phyloP scores from a whole-genome alignment of 2,113 vertebrate species.

The Odocoileus virginianus region DNA sequence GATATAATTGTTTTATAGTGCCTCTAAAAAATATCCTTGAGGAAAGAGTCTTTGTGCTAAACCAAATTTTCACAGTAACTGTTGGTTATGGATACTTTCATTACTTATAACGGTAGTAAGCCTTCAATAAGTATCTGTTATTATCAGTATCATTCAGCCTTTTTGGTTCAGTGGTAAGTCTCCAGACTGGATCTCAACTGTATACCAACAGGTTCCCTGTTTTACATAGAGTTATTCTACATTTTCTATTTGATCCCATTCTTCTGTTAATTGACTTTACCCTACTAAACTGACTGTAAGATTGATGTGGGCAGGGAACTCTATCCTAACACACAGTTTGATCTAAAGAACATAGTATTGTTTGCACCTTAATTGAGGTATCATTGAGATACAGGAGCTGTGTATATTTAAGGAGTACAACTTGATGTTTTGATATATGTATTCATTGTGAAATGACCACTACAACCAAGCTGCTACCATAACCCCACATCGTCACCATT shows the following conservation, averaged over 20 bases:
- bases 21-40: slow-evolving; percentile 38
- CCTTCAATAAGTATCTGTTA: background rate
- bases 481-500: too few species aligned
- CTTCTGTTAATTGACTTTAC: background rate
- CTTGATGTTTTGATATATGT: background rate
- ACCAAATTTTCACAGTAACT: background rate
- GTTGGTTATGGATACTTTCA: background rate
- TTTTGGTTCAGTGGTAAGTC: background rate
- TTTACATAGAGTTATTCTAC: background rate
- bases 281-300: background rate
- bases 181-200: background rate
- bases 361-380: background rate
- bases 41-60: background rate
- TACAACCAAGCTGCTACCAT: background rate
- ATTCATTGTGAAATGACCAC: background rate
- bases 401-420: background rate
- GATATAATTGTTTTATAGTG: background rate
- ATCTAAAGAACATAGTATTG: background rate
- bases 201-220: background rate
- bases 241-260: background rate
- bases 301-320: background rate
- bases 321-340: background rate
- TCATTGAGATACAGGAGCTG: background rate
- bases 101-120: background rate
- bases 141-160: background rate